A percentile compares a stretch with the other conserved stretches of the same genome.
Conservation (phyloP, 2,888 invertebrate genomes). For the Linnaemya vulpina region DNA sequence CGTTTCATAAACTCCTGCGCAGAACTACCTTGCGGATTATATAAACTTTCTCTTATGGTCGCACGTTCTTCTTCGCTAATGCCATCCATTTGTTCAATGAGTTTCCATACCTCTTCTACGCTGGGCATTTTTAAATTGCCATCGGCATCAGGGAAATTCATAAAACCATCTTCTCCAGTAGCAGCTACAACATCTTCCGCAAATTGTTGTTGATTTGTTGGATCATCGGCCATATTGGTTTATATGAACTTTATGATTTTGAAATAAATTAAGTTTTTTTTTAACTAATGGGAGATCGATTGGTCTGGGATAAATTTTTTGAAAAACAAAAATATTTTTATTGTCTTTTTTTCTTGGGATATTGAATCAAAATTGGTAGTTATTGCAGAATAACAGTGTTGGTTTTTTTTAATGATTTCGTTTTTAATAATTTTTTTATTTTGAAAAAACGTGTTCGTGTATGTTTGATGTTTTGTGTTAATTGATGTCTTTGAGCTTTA, state of each 20-base stretch:
- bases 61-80: constrained; percentile 86
- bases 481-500: constrained; percentile 10
- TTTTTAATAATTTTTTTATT: not conserved
- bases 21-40: constrained; percentile 82
- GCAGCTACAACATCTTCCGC: constrained; percentile 79
- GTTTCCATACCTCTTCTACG: constrained; percentile 85
- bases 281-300: constrained; percentile 27
- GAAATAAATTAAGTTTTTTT: constrained; percentile 45
- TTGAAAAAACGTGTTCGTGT: constrained; percentile 1
- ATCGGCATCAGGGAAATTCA: constrained; percentile 74
- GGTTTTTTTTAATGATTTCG: not conserved
- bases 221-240: constrained; percentile 78
- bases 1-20: constrained; percentile 77
- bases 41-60: constrained; percentile 84
- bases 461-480: constrained; percentile 24
- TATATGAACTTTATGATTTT: constrained; percentile 50
- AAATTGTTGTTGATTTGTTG: constrained; percentile 78
- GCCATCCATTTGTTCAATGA: constrained; percentile 85
- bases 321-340: constrained; percentile 50
- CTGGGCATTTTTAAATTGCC: constrained; percentile 84
- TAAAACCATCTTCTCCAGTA: constrained; percentile 75
- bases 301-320: constrained; percentile 16
- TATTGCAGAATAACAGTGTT: constrained; percentile 16
- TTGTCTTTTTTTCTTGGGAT: constrained; percentile 12
- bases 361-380: not conserved